Evolutionary conservation across 2,888 invertebrate species (phyloP), one percentile per base, ranked within the genome.

Genomic region (Synanthedon vespiformis): DNA sequence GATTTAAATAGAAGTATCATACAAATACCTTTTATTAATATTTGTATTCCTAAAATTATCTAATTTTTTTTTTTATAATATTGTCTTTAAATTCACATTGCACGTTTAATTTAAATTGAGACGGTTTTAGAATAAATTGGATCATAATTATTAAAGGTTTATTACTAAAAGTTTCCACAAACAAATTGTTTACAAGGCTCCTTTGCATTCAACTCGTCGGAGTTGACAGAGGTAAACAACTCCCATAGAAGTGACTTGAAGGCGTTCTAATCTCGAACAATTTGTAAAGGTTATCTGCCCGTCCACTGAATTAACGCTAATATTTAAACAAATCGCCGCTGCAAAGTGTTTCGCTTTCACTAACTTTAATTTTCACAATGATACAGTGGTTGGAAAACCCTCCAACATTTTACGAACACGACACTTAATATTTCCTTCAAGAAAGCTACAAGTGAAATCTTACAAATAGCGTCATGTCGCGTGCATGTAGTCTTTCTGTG

Each of bases 271-370:
- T 53, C 52, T 52, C 40, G 52, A 52, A 50, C 40, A 50, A 22
- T 51, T 54, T 56, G 51, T 53, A 52, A 52, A 52, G 55, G 57
- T 55, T 53, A 58, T 55, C 56, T 49, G 52, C 55, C 54, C 52
- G 49, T 48, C 40, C 51, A 50, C 48, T 48, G 49, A 53, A 53
- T 57, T 52, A 56, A 54, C 55, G 52, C 58, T 56, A 61, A 64
- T 58, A 58, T 61, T 58, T 58, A 58, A 61, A 58, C 57, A 63
- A 70, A 63, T 57, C 60, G 56, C 56, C 53, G 55, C 40, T 49
- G 40, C 13, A 52, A 52, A 52, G 40, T 40, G 40, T 49, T 52
- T 51, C 27, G 51, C 53, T 53, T 62, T 59, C 40, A 55, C 54
- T 57, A 55, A 54, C 58, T 22, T 22, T 64, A 65, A 65, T 67